phyloP scores from a whole-genome alignment of 2,797 vertebrate genomes.

The Champsocephalus gunnari region DNA sequence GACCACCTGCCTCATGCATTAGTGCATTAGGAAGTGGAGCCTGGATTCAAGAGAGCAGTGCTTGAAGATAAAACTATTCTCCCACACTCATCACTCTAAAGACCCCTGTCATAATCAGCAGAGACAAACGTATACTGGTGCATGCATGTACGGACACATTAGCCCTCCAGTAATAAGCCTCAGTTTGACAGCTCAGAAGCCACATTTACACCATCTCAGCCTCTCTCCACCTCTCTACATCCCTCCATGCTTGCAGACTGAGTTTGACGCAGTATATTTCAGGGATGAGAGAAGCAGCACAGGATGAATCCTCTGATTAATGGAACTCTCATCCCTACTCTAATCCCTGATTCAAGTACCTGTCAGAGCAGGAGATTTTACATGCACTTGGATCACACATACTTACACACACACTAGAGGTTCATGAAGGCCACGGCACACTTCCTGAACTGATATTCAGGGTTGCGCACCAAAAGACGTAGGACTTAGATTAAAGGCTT shows the following conservation, averaged over 20 bases:
- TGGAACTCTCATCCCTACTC: slow-evolving; percentile 68
- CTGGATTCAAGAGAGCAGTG: slow-evolving; percentile 34
- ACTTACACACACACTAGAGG: slow-evolving; percentile 10
- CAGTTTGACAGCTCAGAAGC: slow-evolving; percentile 61
- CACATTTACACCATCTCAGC: slow-evolving; percentile 64
- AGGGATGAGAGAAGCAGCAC: slow-evolving; percentile 61
- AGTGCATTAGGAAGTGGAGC: slow-evolving; percentile 49
- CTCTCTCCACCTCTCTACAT: slow-evolving; percentile 35
- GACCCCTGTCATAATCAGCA: slow-evolving; percentile 22
- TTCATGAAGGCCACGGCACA: slow-evolving; percentile 21
- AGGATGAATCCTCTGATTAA: slow-evolving; percentile 76
- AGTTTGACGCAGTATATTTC: slow-evolving; percentile 64
- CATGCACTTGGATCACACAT: slow-evolving; percentile 40
- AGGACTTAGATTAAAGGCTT: slow-evolving; percentile 58
- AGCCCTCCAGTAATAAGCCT: slow-evolving; percentile 54
- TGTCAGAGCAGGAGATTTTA: slow-evolving; percentile 79
- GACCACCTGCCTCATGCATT: slow-evolving; percentile 60
- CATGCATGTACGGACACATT: slow-evolving; percentile 14
- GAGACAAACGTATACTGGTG: not conserved
- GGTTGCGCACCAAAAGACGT: slow-evolving; percentile 27
- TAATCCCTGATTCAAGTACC: slow-evolving; percentile 78
- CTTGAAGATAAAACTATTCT: slow-evolving; percentile 59
- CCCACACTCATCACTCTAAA: slow-evolving; percentile 47
- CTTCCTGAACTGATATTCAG: slow-evolving; percentile 23
- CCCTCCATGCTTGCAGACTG: slow-evolving; percentile 24